Base-by-base conservation (phyloP, 1,140 invertebrate species). In the Bombyx mandarina region DNA sequence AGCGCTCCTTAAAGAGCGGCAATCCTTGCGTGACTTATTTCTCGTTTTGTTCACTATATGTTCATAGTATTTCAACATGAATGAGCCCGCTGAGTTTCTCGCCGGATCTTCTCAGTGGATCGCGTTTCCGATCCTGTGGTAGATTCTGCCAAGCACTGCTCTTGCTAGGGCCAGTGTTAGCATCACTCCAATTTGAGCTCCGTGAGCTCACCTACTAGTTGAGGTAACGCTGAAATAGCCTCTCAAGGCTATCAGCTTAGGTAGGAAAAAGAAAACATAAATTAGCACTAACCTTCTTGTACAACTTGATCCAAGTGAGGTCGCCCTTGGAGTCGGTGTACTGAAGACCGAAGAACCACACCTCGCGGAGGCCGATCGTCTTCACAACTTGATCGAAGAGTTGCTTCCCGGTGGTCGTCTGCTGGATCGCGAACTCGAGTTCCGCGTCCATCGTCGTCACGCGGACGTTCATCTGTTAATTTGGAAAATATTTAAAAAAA, bases 381-480 rank as follows among this genome's bases (percentile, higher is more conserved):
- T 99, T 99, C 58, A 99, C 97, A 62, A 99, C 98, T 90, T 99
- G 99, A 88, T 99, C 99, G 88, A 99, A 99, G 18, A 99, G 92
- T 89, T 99, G 98, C 89, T 99, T 99, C 75, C 99, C 99, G 52
- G 98, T 99, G 62, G 99, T 99, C 77, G 95, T 98, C 80, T 95
- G 95, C 92, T 99, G 98, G 93, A 99, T 99, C 87, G 98, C 97
- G 92, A 99, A 99, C 92, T 99, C 98, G 92, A 99, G 91, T 91
- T 99, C 99, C 73, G 99, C 98, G 91, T 99, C 99, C 97, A 99
- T 99, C 77, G 99, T 99, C 79, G 97, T 98, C 89, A 99, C 98
- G 84, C 98, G 94, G 69, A 99, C 98, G 91, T 99, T 99, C 91
- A 98, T 96, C 96, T 97, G 82, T 12, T 12, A 42, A 35, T 8